Conservation (phyloP, 1,140 invertebrate species). For the Daktulosphaira vitifoliae region DNA sequence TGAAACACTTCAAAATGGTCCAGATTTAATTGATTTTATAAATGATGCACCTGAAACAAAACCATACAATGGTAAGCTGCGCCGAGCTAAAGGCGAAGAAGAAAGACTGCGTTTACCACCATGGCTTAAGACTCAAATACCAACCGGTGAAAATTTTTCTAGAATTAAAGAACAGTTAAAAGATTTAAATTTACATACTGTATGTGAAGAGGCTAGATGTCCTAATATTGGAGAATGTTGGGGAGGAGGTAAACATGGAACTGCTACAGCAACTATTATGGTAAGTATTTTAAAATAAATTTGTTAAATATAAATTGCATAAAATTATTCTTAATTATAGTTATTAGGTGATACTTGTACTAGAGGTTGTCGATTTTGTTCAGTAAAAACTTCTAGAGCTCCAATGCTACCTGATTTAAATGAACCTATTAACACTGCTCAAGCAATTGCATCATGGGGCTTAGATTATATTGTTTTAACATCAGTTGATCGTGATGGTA, state of each 20-base stretch:
- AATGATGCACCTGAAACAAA: conserved; percentile 41
- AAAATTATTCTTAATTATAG: conserved; percentile 46
- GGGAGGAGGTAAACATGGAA: conserved; percentile 84
- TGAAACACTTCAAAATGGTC: conserved; percentile 54
- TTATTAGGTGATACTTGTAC: conserved; percentile 89
- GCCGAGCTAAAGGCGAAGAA: conserved; percentile 70
- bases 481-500: conserved; percentile 93
- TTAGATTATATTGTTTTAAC: conserved; percentile 96
- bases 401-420: conserved; percentile 83
- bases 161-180: conserved; percentile 80
- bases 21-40: conserved; percentile 54
- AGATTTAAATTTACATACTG: conserved; percentile 85
- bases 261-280: conserved; percentile 85
- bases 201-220: conserved; percentile 97
- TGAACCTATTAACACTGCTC: conserved; percentile 89
- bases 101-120: conserved; percentile 80
- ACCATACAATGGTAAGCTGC: conserved; percentile 72
- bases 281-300: conserved; percentile 45
- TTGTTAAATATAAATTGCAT: background rate
- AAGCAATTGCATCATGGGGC: conserved; percentile 86
- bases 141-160: conserved; percentile 75
- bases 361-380: conserved; percentile 91
- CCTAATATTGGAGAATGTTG: conserved; percentile 99
- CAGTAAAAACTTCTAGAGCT: conserved; percentile 89
- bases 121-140: conserved; percentile 95